Percentiles rank a stretch among this genome's conserved stretches.
phyloP scores from a whole-genome alignment of 2,888 invertebrate genomes.

The Dexiosoma caninum region DNA sequence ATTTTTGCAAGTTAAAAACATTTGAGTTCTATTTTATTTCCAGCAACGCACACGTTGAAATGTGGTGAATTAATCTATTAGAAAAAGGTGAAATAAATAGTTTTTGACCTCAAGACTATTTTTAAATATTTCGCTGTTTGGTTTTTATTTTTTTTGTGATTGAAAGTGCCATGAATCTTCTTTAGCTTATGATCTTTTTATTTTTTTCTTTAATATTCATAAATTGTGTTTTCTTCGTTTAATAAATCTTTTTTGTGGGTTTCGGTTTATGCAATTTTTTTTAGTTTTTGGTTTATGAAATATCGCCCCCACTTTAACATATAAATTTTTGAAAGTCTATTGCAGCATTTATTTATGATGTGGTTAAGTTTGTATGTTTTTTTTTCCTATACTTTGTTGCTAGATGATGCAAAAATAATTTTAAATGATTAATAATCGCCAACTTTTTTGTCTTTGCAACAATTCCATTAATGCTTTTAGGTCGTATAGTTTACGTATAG shows the following conservation, averaged over 20 bases:
- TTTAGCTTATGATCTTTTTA: conserved; percentile 15
- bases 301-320: conserved; percentile 55
- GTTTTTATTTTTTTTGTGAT: too few relatives aligned
- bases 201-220: conserved; percentile 24
- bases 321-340: conserved; percentile 40
- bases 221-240: conserved; percentile 40
- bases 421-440: conserved; percentile 34
- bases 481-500: not conserved
- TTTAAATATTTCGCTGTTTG: not conserved
- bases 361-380: not conserved
- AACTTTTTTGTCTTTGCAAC: not conserved
- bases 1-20: too few relatives aligned
- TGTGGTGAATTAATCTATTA: not conserved
- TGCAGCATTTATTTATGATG: conserved; percentile 41
- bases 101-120: conserved; percentile 34
- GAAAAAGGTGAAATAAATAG: conserved; percentile 7
- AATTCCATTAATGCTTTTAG: conserved; percentile 25
- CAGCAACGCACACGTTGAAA: not conserved
- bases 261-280: not conserved
- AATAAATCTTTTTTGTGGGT: conserved; percentile 41
- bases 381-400: not conserved
- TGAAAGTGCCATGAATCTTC: conserved; percentile 48
- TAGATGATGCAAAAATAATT: not conserved
- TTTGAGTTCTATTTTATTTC: not conserved
- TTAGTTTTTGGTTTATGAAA: conserved; percentile 22